Conservation (phyloP, 1,140 invertebrate species). For the Triops cancriformis region DNA sequence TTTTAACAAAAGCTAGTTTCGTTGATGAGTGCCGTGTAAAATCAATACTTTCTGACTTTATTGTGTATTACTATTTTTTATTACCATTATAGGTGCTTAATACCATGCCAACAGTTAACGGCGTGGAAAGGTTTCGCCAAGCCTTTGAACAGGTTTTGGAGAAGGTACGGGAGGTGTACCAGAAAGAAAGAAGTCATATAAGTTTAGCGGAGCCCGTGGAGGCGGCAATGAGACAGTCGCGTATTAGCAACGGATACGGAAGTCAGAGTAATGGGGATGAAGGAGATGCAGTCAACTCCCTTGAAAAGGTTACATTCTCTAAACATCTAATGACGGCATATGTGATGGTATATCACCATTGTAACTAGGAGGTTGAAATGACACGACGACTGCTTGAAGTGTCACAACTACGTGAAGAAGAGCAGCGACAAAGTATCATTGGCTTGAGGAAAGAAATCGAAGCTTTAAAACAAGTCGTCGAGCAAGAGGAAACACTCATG, state of each 20-base stretch:
- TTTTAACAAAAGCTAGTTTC: too few species aligned
- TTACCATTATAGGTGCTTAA: conserved; percentile 16
- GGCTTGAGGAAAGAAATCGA: conserved; percentile 17
- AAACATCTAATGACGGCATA: background rate
- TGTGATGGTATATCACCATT: background rate
- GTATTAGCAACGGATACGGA: conserved; percentile 21
- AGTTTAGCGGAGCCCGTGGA: conserved; percentile 17
- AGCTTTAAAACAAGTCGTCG: conserved; percentile 19
- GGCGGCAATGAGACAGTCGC: conserved; percentile 18
- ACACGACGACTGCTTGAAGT: conserved; percentile 24
- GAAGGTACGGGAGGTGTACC: conserved; percentile 21
- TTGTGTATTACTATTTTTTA: too few species aligned
- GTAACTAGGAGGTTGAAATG: conserved; percentile 24
- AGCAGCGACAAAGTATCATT: conserved; percentile 21
- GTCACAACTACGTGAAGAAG: conserved; percentile 23
- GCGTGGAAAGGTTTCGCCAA: conserved; percentile 16
- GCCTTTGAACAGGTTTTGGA: conserved; percentile 23
- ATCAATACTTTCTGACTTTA: too few species aligned
- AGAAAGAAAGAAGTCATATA: conserved; percentile 22
- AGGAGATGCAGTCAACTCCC: conserved; percentile 20
- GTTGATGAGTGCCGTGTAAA: too few species aligned
- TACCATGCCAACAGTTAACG: conserved; percentile 8
- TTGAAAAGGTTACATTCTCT: conserved; percentile 17
- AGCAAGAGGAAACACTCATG: conserved; percentile 22
- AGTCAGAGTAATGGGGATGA: conserved; percentile 18